phyloP scores from a whole-genome alignment of 2,113 vertebrate species.

The Nannobrachium achirus region DNA sequence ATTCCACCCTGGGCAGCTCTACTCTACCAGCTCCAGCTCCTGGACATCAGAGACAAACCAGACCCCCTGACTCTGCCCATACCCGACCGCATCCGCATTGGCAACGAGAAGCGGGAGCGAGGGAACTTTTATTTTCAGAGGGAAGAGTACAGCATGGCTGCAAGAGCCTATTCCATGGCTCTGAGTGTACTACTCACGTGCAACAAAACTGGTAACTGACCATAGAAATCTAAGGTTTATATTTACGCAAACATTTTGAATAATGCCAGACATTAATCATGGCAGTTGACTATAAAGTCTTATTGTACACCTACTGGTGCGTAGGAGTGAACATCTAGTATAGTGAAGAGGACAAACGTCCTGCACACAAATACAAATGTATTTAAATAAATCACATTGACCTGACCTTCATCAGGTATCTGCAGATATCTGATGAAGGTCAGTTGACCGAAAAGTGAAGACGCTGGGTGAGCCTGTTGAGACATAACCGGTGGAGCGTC shows the following conservation, averaged over 20 bases:
- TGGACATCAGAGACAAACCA: conserved; percentile 77
- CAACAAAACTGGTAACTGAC: conserved; percentile 69
- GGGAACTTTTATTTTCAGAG: conserved; percentile 87
- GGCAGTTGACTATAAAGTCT: no score
- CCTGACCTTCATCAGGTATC: no score
- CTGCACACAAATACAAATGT: no score
- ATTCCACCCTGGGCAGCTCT: conserved; percentile 82
- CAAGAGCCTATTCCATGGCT: conserved; percentile 82
- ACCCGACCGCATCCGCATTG: conserved; percentile 79
- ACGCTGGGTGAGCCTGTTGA: no score
- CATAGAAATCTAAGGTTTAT: conserved; percentile 21
- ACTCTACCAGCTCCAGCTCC: conserved; percentile 84
- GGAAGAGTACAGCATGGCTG: conserved; percentile 79
- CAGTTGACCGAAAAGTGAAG: no score
- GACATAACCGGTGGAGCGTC: no score
- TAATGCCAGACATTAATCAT: no score
- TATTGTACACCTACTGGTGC: no score
- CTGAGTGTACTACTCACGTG: conserved; percentile 80
- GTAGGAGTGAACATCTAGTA: no score
- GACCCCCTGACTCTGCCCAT: conserved; percentile 71
- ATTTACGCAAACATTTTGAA: conserved; percentile 28
- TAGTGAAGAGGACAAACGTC: no score
- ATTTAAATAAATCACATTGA: no score
- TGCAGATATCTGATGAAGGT: no score
- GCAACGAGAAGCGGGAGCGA: conserved; percentile 83